Base-by-base conservation (phyloP, 92 coral and sea anemone species). In the Muricea muricata region DNA sequence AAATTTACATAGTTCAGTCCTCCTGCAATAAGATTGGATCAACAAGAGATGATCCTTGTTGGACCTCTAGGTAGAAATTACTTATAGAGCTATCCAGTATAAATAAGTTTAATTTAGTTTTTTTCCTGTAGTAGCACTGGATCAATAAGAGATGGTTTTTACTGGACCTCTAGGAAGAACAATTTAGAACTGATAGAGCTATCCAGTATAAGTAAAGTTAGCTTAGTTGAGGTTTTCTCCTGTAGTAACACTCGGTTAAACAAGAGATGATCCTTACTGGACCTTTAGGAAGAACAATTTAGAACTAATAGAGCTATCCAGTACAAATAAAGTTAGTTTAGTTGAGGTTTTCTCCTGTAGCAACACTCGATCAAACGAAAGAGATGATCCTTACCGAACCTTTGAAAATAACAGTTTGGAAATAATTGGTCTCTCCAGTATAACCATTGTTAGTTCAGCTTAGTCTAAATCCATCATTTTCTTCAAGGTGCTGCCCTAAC, bases 401-500 rank as follows among this genome's bases (percentile, higher is more conserved):
- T 45, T 17, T 45, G 14, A 17, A 17, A 45, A 45, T 13, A 45
- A 45, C 50, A 45, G 50, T 45, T 45, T 45, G 14, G 50, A 45
- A 45, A 13, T 45, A 17, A 45, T 9, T 8, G 50, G 14, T 13
- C 50, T 5, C 1, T 45, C 50, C 42, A 37, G 42, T 37, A 37
- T 37, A 37, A 37, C 4, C 9, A 37, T 4, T 4, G 42, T 37
- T 37, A 37, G 42, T 37, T 37, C 9, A 37, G 42, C 42, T 5
- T 9, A 5, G 50, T 45, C 1, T 45, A 45, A 45, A 57, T 28
- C 30, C 21, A 10, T 63, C 39, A 1, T 31, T 63, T n/a, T 7
- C 13, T 63, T 29, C 37, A 63, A 63, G 98, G 98, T 73, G 99
- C 99, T 75, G 97, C 99, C 10, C 73, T 96, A 50, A 96, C 99